Conservation (phyloP, 2,888 invertebrate genomes). For the Chrysolina oricalcia region DNA sequence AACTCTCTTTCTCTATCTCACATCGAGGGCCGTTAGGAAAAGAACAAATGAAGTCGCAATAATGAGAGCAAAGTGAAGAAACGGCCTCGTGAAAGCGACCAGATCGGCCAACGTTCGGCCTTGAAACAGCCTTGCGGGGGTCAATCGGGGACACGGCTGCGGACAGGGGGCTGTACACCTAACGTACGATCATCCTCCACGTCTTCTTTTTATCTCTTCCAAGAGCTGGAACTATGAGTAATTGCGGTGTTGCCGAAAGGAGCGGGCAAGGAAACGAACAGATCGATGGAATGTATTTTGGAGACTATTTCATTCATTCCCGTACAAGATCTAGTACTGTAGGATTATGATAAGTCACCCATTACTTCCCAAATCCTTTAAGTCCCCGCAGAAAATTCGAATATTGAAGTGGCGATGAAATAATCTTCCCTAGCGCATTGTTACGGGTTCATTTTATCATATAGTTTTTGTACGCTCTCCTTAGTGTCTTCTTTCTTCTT, state of each 20-base stretch:
- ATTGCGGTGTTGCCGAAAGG: conserved; percentile 26
- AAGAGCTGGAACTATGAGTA: conserved; percentile 22
- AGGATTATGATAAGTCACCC: too few relatives aligned
- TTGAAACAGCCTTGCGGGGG: conserved; percentile 73
- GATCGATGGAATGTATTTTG: too few relatives aligned
- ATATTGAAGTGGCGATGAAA: too few relatives aligned
- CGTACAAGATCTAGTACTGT: too few relatives aligned
- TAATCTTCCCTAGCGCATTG: too few relatives aligned
- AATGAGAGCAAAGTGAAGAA: conserved; percentile 69
- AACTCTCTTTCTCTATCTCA: neutral
- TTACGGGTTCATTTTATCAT: too few relatives aligned
- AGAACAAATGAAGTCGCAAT: conserved; percentile 59
- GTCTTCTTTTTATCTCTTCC: conserved; percentile 27
- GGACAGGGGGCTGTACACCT: conserved; percentile 38
- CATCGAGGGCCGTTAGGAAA: conserved; percentile 50
- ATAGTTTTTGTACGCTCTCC: too few relatives aligned
- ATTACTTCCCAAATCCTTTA: too few relatives aligned
- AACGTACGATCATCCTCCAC: conserved; percentile 23
- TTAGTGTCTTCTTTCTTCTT: too few relatives aligned
- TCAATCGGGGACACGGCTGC: conserved; percentile 63
- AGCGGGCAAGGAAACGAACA: neutral
- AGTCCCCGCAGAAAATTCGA: too few relatives aligned
- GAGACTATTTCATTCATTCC: neutral
- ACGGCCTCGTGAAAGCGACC: conserved; percentile 64
- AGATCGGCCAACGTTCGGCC: conserved; percentile 72